Base-by-base conservation (phyloP, 2,797 vertebrate species). In the Myripristis murdjan region DNA sequence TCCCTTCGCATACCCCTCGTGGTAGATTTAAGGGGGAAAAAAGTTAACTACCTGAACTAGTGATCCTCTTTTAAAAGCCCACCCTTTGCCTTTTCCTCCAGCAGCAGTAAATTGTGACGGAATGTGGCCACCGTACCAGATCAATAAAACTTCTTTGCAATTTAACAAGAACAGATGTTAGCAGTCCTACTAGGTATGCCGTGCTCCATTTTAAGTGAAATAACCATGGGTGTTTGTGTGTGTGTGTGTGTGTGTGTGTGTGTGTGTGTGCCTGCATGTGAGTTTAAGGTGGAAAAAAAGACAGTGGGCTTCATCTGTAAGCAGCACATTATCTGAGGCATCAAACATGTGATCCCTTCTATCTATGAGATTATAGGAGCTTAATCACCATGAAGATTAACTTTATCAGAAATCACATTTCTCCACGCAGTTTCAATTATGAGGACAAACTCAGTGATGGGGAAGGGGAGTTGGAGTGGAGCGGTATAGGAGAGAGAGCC, bases 121-220 rank as follows among this genome's bases (percentile, higher is more conserved):
- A 91, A 91, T 77, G 85, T 73, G 18, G 70, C 73, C 62, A 39
- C 57, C 58, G 65, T 62, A 75, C 20, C 77, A 79, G 87, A 93
- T 93, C 91, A 87, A 92, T 92, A 91, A 82, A 89, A 82, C 61
- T 55, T 75, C 60, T 78, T 81, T 92, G 79, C 83, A 91, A 86
- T 90, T 93, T 90, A 92, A 92, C 91, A 89, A 89, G 88, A 89
- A 89, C 90, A 92, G 86, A 91, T 92, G 91, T 91, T 89, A 64
- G 81, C 70, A 68, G 81, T 85, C 78, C 81, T 55, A 47, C 72
- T n/a, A 43, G 55, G 71, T 65, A 51, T 66, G 26, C 77, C 43
- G 35, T 15, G 48, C 72, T 83, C 72, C 77, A 87, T 89, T 84
- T 87, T 70, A 76, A 90, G 41, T 22, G 57, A 59, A 62, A 55